A percentile compares a stretch with the other conserved stretches of the same genome.
Evolutionary conservation across 2,888 invertebrate genomes (phyloP).

Genomic region (Leptinotarsa haldemani): DNA sequence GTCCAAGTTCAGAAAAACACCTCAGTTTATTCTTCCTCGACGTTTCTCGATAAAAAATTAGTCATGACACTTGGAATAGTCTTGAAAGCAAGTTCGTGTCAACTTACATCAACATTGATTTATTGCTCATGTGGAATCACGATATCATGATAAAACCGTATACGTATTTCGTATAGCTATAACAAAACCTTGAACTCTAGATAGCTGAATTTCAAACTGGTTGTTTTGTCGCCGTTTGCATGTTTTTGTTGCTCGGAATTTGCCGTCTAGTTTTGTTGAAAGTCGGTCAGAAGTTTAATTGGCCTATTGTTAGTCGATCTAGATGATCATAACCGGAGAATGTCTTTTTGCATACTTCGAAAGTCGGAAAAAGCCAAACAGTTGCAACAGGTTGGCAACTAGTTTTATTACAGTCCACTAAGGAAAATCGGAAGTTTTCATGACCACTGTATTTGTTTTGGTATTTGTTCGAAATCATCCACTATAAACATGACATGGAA

Average conservation of each 20-base stretch:
- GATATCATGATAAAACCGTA: slow-evolving; percentile 3
- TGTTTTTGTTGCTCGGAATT: slow-evolving; percentile 5
- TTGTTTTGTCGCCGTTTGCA: slow-evolving; percentile 4
- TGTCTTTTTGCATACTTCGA: not conserved
- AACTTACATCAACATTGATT: not conserved
- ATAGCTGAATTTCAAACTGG: slow-evolving; percentile 9
- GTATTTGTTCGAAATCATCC: too few relatives aligned
- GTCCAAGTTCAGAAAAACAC: too few relatives aligned
- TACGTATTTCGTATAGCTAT: not conserved
- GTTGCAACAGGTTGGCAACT: not conserved
- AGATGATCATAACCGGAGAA: slow-evolving; percentile 8
- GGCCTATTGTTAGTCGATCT: slow-evolving; percentile 1
- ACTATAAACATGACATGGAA: too few relatives aligned
- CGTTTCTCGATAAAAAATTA: too few relatives aligned
- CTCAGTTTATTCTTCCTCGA: too few relatives aligned
- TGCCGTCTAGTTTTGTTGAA: not conserved
- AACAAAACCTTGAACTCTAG: slow-evolving; percentile 10
- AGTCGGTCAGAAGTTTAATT: slow-evolving; percentile 13
- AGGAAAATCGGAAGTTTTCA: too few relatives aligned
- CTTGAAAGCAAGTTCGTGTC: slow-evolving; percentile 13
- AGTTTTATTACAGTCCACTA: not conserved
- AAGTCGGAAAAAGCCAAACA: not conserved
- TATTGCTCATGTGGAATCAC: slow-evolving; percentile 1
- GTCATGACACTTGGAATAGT: not conserved
- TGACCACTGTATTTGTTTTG: too few relatives aligned